These are phyloP conservation scores for Trachelus troglodyta DNA, from an alignment of 2,888 invertebrate species.

Conservation along the genomic window DNA sequence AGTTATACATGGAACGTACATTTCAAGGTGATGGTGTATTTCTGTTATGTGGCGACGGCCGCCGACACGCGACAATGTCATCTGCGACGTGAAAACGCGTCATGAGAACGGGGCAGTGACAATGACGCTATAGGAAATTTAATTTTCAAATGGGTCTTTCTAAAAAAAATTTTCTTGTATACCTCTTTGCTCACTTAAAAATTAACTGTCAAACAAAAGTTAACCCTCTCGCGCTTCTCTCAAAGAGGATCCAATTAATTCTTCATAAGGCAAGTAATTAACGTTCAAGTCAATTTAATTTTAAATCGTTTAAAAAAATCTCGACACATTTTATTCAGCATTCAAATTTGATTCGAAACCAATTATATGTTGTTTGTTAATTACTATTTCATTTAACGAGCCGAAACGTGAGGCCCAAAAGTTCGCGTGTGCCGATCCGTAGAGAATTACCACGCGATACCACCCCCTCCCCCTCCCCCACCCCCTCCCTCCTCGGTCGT, in stretches of 20 bases:
- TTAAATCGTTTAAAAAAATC: background rate
- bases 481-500: background rate
- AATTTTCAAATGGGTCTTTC: background rate
- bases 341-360: background rate
- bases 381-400: background rate
- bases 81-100: background rate
- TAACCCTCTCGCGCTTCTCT: background rate
- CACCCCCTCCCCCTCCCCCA: too few relatives aligned
- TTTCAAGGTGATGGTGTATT: slow-evolving; percentile 7
- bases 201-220: background rate
- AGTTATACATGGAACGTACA: background rate
- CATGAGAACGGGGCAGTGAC: background rate
- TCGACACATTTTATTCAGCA: background rate
- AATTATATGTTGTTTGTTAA: background rate
- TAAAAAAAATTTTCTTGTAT: background rate
- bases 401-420: background rate
- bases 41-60: background rate
- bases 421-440: background rate
- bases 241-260: background rate
- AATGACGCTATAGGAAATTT: background rate
- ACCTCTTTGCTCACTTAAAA: background rate
- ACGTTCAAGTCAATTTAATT: background rate
- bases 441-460: background rate
- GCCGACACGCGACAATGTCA: background rate
- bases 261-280: background rate